Evolutionary conservation across 2,113 vertebrate species (phyloP).

Genomic region (Sinocyclocheilus anshuiensis): DNA sequence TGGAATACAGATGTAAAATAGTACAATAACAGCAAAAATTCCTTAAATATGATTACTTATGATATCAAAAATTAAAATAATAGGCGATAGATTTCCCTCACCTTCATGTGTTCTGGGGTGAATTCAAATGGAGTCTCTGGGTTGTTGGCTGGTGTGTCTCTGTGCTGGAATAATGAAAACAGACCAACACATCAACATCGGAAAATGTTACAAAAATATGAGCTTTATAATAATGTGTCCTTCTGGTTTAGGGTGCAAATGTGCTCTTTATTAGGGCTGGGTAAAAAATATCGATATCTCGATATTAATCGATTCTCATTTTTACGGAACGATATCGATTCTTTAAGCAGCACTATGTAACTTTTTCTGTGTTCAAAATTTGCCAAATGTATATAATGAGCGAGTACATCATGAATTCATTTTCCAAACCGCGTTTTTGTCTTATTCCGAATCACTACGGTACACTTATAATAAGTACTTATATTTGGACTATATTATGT

Average conservation of each 20-base stretch:
- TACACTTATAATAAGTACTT: too few species aligned
- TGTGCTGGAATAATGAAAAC: constrained; percentile 79
- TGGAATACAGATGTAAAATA: background rate
- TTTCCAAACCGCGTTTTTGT: too few species aligned
- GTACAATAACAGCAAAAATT: background rate
- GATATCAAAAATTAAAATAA: background rate
- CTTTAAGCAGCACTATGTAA: too few species aligned
- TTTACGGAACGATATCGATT: too few species aligned
- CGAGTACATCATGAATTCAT: too few species aligned
- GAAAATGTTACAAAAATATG: background rate
- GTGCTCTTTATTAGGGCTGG: background rate
- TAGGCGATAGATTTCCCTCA: constrained; percentile 61
- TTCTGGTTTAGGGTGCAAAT: background rate
- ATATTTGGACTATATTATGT: too few species aligned
- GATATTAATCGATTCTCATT: too few species aligned
- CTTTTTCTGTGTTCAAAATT: too few species aligned
- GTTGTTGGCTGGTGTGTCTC: constrained; percentile 94
- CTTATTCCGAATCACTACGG: too few species aligned
- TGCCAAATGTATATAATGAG: too few species aligned
- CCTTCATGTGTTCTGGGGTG: constrained; percentile 92
- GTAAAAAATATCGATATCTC: too few species aligned
- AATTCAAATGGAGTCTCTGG: constrained; percentile 94
- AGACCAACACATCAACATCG: background rate
- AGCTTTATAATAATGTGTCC: background rate
- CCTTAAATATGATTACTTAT: background rate